These are phyloP conservation scores for Tenodera sinensis DNA, from an alignment of 2,888 invertebrate genomes.

Conservation along the genomic window DNA sequence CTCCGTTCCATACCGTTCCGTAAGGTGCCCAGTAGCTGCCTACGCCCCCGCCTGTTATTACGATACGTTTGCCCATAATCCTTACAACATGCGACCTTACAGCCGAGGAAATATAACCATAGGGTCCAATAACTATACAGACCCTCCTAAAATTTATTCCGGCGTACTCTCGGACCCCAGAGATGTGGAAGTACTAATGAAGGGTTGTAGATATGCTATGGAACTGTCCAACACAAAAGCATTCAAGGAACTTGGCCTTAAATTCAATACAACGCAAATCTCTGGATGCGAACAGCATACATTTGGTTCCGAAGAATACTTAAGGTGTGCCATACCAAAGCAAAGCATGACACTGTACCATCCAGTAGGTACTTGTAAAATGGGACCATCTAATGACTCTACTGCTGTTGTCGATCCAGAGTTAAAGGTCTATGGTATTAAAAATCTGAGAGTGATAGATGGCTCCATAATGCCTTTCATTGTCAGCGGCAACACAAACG, in stretches of 20 bases:
- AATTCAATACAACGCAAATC: background rate
- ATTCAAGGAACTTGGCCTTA: background rate
- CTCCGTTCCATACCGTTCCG: background rate
- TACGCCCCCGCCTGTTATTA: background rate
- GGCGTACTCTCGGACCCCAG: background rate
- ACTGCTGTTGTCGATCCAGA: constrained; percentile 77
- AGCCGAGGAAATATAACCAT: background rate
- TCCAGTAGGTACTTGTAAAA: background rate
- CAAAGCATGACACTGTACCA: background rate
- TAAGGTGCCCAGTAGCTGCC: background rate
- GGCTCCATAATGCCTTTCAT: constrained; percentile 87
- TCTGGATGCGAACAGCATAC: background rate
- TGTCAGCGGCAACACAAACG: constrained; percentile 85
- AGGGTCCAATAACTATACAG: background rate
- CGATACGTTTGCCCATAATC: background rate
- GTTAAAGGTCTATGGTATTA: constrained; percentile 67
- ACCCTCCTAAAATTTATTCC: background rate
- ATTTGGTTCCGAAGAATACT: background rate
- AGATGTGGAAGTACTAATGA: background rate
- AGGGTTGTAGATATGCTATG: background rate
- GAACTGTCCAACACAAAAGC: background rate
- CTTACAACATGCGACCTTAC: background rate
- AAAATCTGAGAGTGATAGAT: constrained; percentile 77
- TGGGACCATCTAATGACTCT: background rate
- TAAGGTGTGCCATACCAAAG: background rate